A percentile compares a stretch with the other conserved stretches of the same genome.
Evolutionary conservation across 1,140 invertebrate genomes (phyloP).

Genomic region (Drosophila lini): DNA sequence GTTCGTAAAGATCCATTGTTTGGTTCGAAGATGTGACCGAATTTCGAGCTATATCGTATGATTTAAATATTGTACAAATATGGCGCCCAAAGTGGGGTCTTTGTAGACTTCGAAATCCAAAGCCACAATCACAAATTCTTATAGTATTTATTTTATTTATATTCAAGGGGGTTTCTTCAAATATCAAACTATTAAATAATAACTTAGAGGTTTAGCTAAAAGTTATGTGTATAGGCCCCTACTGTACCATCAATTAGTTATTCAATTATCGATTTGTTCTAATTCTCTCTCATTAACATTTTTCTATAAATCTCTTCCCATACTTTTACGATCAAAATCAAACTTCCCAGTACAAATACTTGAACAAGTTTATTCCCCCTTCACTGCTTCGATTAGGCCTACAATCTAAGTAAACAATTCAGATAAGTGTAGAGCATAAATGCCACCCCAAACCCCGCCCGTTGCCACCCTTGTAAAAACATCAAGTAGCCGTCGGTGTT

Average conservation of each 20-base stretch:
- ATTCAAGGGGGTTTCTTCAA: not conserved
- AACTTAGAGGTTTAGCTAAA: too few relatives aligned
- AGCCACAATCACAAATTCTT: not conserved
- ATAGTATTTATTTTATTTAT: not conserved
- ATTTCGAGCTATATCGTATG: not conserved
- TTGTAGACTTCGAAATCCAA: not conserved
- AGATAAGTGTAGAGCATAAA: not conserved
- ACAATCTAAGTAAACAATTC: conserved; percentile 28
- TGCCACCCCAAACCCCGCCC: conserved; percentile 12
- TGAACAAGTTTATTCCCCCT: not conserved
- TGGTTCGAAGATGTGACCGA: conserved; percentile 9
- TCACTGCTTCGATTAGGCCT: conserved; percentile 18
- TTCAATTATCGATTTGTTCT: not conserved
- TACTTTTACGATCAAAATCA: not conserved
- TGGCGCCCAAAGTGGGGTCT: not conserved
- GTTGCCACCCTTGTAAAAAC: conserved; percentile 4
- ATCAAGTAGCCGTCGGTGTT: conserved; percentile 48
- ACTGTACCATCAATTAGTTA: not conserved
- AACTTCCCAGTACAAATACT: not conserved
- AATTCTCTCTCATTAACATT: not conserved
- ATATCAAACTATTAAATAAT: too few relatives aligned
- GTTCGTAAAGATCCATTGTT: conserved; percentile 45
- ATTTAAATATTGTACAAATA: not conserved
- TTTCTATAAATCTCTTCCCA: not conserved
- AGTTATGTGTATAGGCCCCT: too few relatives aligned